A percentile compares a stretch with the other conserved stretches of the same genome.
Evolutionary conservation across 2,113 vertebrate species (phyloP).

Genomic region (Petrocephalus microphthalmus): DNA sequence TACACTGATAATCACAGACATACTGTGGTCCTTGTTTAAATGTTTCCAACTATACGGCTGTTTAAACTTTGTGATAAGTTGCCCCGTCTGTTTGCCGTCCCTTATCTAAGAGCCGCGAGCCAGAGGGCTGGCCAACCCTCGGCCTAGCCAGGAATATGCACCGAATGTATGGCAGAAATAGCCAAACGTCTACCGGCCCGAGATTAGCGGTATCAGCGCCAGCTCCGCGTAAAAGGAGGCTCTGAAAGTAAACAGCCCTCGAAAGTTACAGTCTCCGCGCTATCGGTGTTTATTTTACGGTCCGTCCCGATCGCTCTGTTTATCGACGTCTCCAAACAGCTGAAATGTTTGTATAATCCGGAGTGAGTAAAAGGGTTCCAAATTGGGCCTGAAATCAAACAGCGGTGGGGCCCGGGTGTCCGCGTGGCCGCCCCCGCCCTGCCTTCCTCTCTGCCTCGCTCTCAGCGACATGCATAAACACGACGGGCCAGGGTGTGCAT

Average conservation of each 20-base stretch:
- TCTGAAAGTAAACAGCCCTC: slow-evolving; percentile 29
- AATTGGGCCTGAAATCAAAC: slow-evolving; percentile 56
- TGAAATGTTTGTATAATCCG: slow-evolving; percentile 55
- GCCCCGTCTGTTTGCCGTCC: slow-evolving; percentile 44
- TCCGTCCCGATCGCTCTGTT: slow-evolving; percentile 35
- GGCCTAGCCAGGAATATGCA: neutral
- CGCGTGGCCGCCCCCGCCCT: slow-evolving; percentile 46
- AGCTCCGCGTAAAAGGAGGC: slow-evolving; percentile 12
- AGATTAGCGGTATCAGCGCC: slow-evolving; percentile 38
- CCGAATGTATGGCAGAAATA: slow-evolving; percentile 11
- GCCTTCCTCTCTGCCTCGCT: slow-evolving; percentile 35
- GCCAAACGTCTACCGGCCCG: slow-evolving; percentile 29
- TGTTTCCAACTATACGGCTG: slow-evolving; percentile 30
- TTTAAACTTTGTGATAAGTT: slow-evolving; percentile 48
- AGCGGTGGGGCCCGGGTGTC: slow-evolving; percentile 50
- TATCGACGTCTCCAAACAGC: slow-evolving; percentile 41
- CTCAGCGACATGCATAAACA: slow-evolving; percentile 66
- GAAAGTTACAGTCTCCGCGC: neutral
- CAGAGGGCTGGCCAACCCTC: slow-evolving; percentile 25
- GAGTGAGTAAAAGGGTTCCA: slow-evolving; percentile 45
- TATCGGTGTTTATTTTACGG: slow-evolving; percentile 35
- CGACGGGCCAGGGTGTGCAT: slow-evolving; percentile 38
- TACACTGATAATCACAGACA: slow-evolving; percentile 32
- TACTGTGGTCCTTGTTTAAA: slow-evolving; percentile 26
- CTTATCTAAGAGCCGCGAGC: slow-evolving; percentile 29